These are phyloP conservation scores for Pegoplata infirma DNA, from an alignment of 2,888 invertebrate species.

Conservation along the genomic window DNA sequence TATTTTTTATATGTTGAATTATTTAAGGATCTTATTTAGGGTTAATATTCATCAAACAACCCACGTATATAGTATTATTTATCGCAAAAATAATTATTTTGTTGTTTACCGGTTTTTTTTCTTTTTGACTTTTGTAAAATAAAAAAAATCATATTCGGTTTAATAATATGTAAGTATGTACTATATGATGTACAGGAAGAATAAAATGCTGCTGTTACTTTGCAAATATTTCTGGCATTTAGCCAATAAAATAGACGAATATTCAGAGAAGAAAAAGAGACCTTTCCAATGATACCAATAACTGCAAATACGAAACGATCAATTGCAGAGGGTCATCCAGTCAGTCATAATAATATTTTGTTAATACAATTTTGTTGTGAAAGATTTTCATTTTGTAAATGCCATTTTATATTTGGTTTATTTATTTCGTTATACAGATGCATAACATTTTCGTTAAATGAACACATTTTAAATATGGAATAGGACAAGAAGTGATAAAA, in stretches of 20 bases:
- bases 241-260: conserved; percentile 59
- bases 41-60: no score
- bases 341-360: not conserved
- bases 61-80: no score
- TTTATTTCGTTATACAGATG: not conserved
- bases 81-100: no score
- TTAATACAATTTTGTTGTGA: not conserved
- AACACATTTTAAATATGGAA: not conserved
- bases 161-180: no score
- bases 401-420: not conserved
- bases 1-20: no score
- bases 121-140: no score
- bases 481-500: not conserved
- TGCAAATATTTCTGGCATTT: conserved; percentile 45
- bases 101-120: no score
- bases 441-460: not conserved
- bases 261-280: conserved; percentile 7
- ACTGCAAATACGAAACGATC: not conserved
- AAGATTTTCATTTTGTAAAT: not conserved
- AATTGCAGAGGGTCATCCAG: not conserved
- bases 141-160: no score
- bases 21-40: no score
- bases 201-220: conserved; percentile 31
- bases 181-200: conserved; percentile 34
- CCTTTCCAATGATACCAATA: not conserved